Evolutionary conservation across 2,113 vertebrate species (phyloP).

Genomic region (Herpailurus yagouaroundi): DNA sequence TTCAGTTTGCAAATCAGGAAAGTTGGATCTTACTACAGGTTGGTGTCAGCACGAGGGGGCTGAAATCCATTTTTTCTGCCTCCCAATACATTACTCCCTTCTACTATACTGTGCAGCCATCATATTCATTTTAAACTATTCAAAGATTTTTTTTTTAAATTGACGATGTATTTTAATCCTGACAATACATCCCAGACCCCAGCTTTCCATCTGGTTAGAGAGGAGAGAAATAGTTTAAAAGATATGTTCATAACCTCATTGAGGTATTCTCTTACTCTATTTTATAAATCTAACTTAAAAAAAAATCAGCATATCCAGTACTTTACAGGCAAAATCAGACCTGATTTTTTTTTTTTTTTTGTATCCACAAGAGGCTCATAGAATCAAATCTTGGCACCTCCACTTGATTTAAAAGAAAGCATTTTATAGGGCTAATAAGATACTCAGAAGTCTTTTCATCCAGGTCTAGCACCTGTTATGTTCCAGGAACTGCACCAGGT

Average conservation of each 20-base stretch:
- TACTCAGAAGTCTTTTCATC: neutral
- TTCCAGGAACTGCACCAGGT: neutral
- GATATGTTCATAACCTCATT: neutral
- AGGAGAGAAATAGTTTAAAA: slow-evolving; percentile 19
- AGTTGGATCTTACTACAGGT: neutral
- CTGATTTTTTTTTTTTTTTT: neutral
- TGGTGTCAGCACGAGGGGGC: neutral
- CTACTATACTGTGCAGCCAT: neutral
- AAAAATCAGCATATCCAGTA: neutral
- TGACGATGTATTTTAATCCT: neutral
- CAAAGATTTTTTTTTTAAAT: neutral
- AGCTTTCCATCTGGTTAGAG: neutral
- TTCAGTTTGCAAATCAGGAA: neutral
- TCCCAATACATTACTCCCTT: neutral
- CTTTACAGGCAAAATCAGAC: slow-evolving; percentile 16
- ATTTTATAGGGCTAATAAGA: slow-evolving; percentile 49
- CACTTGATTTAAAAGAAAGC: slow-evolving; percentile 5
- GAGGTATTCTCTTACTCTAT: neutral
- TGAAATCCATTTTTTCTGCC: neutral
- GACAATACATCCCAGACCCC: neutral
- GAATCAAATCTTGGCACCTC: slow-evolving; percentile 27
- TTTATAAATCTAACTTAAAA: neutral
- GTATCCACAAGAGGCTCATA: neutral
- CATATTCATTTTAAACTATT: neutral
- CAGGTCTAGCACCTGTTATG: neutral